Conservation (phyloP, 1,140 invertebrate species). For the Zaprionus vittiger region DNA sequence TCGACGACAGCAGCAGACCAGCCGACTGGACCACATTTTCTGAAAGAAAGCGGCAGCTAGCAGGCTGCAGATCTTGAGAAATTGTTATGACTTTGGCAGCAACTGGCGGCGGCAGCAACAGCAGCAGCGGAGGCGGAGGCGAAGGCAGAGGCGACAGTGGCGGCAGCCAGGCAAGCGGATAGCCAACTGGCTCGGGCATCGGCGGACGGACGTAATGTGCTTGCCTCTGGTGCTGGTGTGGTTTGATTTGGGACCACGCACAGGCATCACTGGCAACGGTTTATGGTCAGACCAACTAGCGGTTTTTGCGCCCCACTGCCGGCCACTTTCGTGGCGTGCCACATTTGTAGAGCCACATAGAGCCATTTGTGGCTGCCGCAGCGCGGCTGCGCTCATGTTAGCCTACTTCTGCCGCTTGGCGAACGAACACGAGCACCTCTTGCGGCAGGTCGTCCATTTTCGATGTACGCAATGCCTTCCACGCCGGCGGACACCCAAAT, state of each 20-base stretch:
- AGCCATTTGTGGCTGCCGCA: slow-evolving; percentile 29
- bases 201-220: slow-evolving; percentile 41
- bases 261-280: slow-evolving; percentile 37
- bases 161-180: slow-evolving; percentile 1
- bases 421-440: slow-evolving; percentile 52
- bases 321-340: slow-evolving; percentile 68
- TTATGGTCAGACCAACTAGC: slow-evolving; percentile 69
- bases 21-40: slow-evolving; percentile 80
- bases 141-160: neutral
- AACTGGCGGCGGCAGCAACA: neutral
- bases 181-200: slow-evolving; percentile 33
- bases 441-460: slow-evolving; percentile 54
- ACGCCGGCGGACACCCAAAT: slow-evolving; percentile 38
- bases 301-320: slow-evolving; percentile 61
- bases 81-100: slow-evolving; percentile 40
- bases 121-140: neutral
- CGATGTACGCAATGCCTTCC: slow-evolving; percentile 51
- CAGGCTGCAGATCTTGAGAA: slow-evolving; percentile 29
- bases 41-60: slow-evolving; percentile 67
- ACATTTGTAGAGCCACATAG: slow-evolving; percentile 51
- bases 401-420: slow-evolving; percentile 57
- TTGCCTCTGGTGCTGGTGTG: slow-evolving; percentile 41
- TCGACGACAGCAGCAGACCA: slow-evolving; percentile 32
- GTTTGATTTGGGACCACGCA: slow-evolving; percentile 63
- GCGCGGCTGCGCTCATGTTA: slow-evolving; percentile 39